phyloP scores from a whole-genome alignment of 1,140 invertebrate genomes.

The Lepeophtheirus salmonis region DNA sequence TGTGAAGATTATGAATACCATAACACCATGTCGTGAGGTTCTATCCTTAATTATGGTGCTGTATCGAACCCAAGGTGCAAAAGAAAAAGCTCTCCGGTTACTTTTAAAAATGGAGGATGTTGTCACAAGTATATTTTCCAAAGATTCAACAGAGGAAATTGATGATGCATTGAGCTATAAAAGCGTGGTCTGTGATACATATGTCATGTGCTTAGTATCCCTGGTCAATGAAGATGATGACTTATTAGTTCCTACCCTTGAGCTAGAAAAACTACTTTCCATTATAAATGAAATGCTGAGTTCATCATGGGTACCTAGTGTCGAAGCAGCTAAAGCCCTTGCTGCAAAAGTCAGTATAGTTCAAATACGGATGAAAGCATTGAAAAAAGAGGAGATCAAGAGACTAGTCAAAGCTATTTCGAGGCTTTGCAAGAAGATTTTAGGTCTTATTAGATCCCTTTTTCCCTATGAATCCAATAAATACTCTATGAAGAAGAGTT shows the following conservation, averaged over 20 bases:
- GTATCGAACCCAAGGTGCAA: not conserved
- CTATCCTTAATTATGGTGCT: not conserved
- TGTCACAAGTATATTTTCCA: not conserved
- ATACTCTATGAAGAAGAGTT: not conserved
- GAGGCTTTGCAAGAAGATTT: not conserved
- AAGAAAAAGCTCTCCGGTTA: not conserved
- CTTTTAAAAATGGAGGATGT: not conserved
- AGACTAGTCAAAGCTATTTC: not conserved
- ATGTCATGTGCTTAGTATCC: not conserved
- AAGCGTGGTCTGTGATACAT: not conserved
- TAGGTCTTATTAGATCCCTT: not conserved
- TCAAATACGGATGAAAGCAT: not conserved
- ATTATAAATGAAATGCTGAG: not conserved
- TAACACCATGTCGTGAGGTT: not conserved
- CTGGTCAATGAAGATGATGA: not conserved
- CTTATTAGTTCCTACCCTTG: not conserved
- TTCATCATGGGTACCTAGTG: not conserved
- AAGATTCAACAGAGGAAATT: not conserved
- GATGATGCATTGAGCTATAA: not conserved
- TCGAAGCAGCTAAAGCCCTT: not conserved
- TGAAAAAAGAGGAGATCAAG: not conserved
- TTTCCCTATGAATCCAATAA: not conserved
- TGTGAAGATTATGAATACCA: not conserved
- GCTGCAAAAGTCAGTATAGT: not conserved
- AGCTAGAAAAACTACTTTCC: not conserved